These are phyloP conservation scores for Euura saliciscinereae DNA, from an alignment of 1,140 invertebrate species.

Conservation along the genomic window DNA sequence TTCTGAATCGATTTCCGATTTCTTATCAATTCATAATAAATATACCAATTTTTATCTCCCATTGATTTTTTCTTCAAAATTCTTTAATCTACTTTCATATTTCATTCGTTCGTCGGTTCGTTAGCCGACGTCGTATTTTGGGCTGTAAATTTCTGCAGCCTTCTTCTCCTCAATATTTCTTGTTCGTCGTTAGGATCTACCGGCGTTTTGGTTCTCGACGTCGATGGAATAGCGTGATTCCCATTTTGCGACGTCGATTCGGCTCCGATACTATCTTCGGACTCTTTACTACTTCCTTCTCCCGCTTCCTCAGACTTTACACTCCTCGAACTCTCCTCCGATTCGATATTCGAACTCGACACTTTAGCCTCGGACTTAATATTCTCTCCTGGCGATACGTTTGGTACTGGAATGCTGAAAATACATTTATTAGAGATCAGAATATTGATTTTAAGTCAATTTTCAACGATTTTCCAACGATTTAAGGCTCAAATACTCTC, in stretches of 20 bases:
- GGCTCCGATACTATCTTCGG: slow-evolving; percentile 20
- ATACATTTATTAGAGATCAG: background rate
- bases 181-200: slow-evolving; percentile 52
- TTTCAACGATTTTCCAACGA: no score
- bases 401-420: slow-evolving; percentile 43
- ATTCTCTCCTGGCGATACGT: slow-evolving; percentile 9
- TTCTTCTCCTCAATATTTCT: slow-evolving; percentile 66
- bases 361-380: no score
- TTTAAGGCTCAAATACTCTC: no score
- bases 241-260: slow-evolving; percentile 30
- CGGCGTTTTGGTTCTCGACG: slow-evolving; percentile 35
- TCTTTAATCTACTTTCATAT: no score
- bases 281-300: background rate
- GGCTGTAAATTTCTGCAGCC: slow-evolving; percentile 70
- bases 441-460: no score
- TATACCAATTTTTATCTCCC: no score
- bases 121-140: slow-evolving; percentile 5
- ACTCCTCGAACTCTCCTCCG: slow-evolving; percentile 12
- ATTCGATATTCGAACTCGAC: background rate
- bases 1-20: no score
- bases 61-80: no score
- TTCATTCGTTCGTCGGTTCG: background rate
- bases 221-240: slow-evolving; percentile 26
- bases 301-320: background rate
- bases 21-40: no score